Conservation (phyloP, 2,113 vertebrate genomes). For the Rhea americana region DNA sequence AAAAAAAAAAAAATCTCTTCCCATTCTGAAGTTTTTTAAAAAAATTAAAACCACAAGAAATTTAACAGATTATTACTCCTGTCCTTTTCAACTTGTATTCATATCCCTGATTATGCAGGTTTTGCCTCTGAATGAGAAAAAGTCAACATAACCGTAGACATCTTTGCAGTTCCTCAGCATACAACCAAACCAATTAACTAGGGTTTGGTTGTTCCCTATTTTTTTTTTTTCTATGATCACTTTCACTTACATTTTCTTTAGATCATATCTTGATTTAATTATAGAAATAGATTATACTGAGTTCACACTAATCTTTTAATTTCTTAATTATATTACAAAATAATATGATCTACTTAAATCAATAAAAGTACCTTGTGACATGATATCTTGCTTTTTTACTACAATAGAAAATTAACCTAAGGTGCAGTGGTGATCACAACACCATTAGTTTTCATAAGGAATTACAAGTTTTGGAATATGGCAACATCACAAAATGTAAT, state of each 20-base stretch:
- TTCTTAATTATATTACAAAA: background rate
- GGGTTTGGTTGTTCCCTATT: fast-evolving
- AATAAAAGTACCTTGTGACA: background rate
- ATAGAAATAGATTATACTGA: background rate
- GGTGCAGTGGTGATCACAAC: background rate
- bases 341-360: background rate
- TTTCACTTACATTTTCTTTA: background rate
- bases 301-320: background rate
- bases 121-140: background rate
- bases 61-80: background rate
- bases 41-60: background rate
- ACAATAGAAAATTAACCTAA: background rate
- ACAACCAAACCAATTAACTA: background rate
- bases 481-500: background rate
- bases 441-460: background rate
- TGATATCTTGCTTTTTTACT: background rate
- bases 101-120: background rate
- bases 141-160: background rate
- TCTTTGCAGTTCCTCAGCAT: background rate
- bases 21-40: background rate
- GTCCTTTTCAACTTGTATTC: background rate
- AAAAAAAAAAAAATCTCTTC: background rate
- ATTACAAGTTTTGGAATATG: background rate
- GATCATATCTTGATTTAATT: background rate
- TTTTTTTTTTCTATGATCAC: background rate